Base-by-base conservation (phyloP, 2,797 vertebrate species). In the Melanotaenia trifasciata region DNA sequence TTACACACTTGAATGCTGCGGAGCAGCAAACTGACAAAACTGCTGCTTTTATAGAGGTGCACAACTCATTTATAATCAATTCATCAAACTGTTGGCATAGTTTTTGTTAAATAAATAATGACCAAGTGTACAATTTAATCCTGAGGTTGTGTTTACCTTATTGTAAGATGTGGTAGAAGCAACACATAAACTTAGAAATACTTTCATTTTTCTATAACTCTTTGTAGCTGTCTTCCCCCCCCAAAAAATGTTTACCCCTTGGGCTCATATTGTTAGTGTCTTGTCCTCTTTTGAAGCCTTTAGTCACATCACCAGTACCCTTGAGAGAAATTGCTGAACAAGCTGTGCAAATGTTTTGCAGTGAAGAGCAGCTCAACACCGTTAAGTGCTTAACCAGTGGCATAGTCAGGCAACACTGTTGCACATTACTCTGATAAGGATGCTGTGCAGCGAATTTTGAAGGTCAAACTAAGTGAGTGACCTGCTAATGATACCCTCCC, bases 381-480 rank as follows among this genome's bases (percentile, higher is more conserved):
- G 6, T 35, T 24, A 56, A 1, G 36, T 71, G 64, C 57, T 33
- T 67, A 75, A 38, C 38, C 33, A 32, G n/a, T 57, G 33, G 58
- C 24, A 32, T 43, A 28, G 53, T 22, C 28, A 69, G 70, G 57
- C 58, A 70, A 33, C 40, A 8, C 61, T 16, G 69, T 78, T 8
- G 6, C 40, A 63, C 58, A 57, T 80, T 47, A 59, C 26, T 70
- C 60, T 54, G 77, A 74, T 67, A 59, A 83, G 70, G 71, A 83
- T 79, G 63, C 74, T 72, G 68, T 58, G 35, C 51, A 30, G 28
- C 58, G 71, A 70, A 72, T 77, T 83, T 36, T 51, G 79, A 71
- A 88, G 79, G 85, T 89, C 82, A 88, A 65, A 64, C 61, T 67
- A 28, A 56, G 28, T 67, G 65, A 77, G 35, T 70, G 65, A 82